These are phyloP conservation scores for Chrysaora quinquecirrha DNA, from an alignment of 30 jellyfish, hydroid and myxozoan species.

Conservation along the genomic window DNA sequence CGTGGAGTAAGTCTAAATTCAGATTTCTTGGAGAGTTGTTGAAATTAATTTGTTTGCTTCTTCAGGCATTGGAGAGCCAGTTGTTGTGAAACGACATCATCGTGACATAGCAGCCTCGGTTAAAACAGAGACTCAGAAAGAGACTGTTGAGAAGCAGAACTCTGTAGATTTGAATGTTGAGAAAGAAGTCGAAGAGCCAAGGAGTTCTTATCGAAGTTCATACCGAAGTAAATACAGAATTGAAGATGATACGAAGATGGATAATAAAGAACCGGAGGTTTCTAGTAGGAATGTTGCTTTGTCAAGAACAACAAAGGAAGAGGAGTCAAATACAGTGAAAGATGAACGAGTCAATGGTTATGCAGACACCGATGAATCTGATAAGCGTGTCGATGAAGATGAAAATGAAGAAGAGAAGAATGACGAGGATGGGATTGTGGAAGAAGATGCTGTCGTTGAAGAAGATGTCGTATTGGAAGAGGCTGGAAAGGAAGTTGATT, in stretches of 20 bases:
- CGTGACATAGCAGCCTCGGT: constrained; percentile 15
- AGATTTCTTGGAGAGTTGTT: no score
- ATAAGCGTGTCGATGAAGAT: constrained; percentile 7
- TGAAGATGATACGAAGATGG: not conserved
- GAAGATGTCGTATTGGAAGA: constrained; percentile 21
- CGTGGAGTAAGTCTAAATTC: no score
- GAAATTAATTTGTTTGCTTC: no score
- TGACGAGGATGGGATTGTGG: constrained; percentile 3
- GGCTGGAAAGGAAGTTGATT: not conserved
- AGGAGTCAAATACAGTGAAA: not conserved
- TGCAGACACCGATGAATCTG: constrained; percentile 9
- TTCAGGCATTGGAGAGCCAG: constrained; percentile 63
- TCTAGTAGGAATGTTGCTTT: not conserved
- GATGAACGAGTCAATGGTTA: not conserved
- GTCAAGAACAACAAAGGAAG: not conserved
- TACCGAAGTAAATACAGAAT: constrained; percentile 16
- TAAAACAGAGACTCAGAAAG: constrained; percentile 36
- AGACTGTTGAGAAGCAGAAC: not conserved
- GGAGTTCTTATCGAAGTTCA: constrained; percentile 18
- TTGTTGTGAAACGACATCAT: constrained; percentile 26
- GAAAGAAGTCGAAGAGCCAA: constrained; percentile 18
- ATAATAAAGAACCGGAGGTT: not conserved
- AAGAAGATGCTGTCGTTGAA: not conserved
- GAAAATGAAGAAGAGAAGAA: constrained; percentile 7
- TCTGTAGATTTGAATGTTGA: not conserved